Evolutionary conservation across 2,797 vertebrate genomes (phyloP).

Genomic region (Falco concolor): DNA sequence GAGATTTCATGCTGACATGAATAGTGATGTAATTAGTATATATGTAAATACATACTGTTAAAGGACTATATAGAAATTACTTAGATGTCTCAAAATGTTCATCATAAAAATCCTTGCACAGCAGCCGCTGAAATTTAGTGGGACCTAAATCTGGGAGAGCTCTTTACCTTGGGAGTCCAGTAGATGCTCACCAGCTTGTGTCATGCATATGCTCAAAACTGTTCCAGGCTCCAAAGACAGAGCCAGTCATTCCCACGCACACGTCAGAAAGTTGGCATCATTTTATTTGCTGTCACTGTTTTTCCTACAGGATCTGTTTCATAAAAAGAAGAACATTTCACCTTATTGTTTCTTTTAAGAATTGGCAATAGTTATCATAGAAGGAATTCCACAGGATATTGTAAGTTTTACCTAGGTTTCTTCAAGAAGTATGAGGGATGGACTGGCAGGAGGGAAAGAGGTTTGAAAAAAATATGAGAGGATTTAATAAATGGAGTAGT

Average conservation of each 20-base stretch:
- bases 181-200: not conserved
- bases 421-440: not conserved
- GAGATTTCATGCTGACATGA: not conserved
- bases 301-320: not conserved
- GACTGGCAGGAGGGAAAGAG: not conserved
- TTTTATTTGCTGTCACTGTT: not conserved
- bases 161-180: not conserved
- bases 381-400: not conserved
- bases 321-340: not conserved
- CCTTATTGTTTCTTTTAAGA: not conserved
- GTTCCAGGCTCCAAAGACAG: not conserved
- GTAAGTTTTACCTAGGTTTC: not conserved
- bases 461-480: not conserved
- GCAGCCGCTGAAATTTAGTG: not conserved
- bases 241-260: not conserved
- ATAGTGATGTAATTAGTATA: not conserved
- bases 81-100: not conserved
- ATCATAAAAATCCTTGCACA: not conserved
- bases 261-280: not conserved
- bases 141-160: not conserved
- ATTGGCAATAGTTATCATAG: not conserved
- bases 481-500: not conserved
- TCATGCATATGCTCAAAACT: not conserved
- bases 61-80: not conserved
- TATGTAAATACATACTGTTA: not conserved